Evolutionary conservation across 2,888 invertebrate genomes (phyloP), one percentile per base, ranked within the genome.

Genomic region (Ennomos erosarius): DNA sequence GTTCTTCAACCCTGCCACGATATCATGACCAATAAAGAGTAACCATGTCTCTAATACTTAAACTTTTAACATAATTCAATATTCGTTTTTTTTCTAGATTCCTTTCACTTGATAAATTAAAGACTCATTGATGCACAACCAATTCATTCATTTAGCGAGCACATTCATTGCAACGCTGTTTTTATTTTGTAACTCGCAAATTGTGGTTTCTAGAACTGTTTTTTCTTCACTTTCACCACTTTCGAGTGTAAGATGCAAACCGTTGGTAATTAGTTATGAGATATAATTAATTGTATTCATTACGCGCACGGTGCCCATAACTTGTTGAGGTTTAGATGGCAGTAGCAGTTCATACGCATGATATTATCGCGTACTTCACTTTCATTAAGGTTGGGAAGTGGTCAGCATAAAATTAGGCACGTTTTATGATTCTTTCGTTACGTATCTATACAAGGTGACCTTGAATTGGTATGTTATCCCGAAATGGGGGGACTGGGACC

Each of bases 211-310:
- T 37, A 34, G 12, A 44, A 36, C n/a, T 48, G 35, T 48, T 59
- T 53, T 59, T 55, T n/a, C 43, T 59, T 59, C 57, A 83, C 85
- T 85, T 85, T 86, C 87, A 78, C 84, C 78, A 75, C 81, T 85
- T 83, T 83, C 84, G 70, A 79, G 74, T 74, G 66, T 26, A 26
- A 26, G 26, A 26, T 26, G 65, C 67, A 64, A 39, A 34, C 26
- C 26, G 50, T 34, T 34, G 40, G 33, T 59, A 59, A 51, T 59
- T 59, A 59, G 47, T 59, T 55, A 46, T 45, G 12, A 34, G 44
- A 39, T 50, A 46, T 82, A 78, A 80, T 79, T 75, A 73, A 64
- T 57, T 52, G 56, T 60, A 66, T 70, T 67, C 55, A 62, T 66
- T 68, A 64, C 57, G 59, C 59, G 59, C 56, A 43, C 59, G 67